Conservation (phyloP, 2,797 vertebrate species). For the Octomys mimax region DNA sequence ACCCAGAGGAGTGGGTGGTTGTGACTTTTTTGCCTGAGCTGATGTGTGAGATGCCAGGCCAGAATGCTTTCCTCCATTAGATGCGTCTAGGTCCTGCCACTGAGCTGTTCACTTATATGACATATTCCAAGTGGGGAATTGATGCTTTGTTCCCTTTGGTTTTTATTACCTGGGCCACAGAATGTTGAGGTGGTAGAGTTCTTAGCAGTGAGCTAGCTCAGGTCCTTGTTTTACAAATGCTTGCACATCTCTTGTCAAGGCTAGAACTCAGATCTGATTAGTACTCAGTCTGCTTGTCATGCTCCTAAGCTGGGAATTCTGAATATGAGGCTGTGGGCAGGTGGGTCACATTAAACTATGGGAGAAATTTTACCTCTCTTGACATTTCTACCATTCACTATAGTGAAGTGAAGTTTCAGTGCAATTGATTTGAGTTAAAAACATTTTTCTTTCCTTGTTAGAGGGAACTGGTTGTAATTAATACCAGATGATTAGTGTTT, state of each 20-base stretch:
- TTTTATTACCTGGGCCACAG: constrained; percentile 59
- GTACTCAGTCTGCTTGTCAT: neutral
- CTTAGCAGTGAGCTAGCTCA: neutral
- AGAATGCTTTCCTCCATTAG: constrained; percentile 14
- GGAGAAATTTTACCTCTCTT: constrained; percentile 35
- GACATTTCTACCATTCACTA: neutral
- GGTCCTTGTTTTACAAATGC: neutral
- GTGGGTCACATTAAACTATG: neutral
- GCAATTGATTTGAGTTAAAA: constrained; percentile 34
- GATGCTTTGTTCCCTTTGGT: constrained; percentile 27
- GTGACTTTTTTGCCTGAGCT: neutral
- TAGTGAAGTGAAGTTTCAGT: constrained; percentile 41
- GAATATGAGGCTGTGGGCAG: neutral
- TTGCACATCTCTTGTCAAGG: neutral
- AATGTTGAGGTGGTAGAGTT: constrained; percentile 42
- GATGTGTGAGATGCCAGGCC: neutral
- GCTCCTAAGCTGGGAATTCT: neutral
- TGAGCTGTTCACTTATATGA: neutral
- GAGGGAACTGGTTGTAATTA: constrained; percentile 64
- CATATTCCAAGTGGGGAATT: constrained; percentile 5
- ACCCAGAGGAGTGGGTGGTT: neutral
- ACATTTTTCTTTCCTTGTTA: constrained; percentile 44
- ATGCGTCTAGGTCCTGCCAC: constrained; percentile 23
- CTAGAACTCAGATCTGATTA: neutral
- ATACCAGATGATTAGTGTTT: constrained; percentile 51